Evolutionary conservation across 2,113 vertebrate species (phyloP).

Genomic region (Pardalotus punctatus): DNA sequence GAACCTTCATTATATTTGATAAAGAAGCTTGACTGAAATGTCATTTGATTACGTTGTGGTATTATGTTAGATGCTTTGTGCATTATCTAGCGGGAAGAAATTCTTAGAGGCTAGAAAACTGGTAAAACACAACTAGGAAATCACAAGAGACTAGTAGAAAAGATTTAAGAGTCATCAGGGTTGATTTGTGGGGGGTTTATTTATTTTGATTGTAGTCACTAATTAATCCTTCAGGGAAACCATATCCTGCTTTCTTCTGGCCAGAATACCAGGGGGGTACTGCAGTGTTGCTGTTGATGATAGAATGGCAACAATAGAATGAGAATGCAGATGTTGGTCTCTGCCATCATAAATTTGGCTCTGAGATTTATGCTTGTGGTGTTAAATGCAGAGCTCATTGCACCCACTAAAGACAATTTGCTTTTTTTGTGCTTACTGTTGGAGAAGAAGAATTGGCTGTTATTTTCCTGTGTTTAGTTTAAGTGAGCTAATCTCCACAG

Average conservation of each 20-base stretch:
- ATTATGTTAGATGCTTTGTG: background rate
- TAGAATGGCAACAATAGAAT: background rate
- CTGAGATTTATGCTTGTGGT: background rate
- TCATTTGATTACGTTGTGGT: background rate
- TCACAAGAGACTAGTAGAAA: background rate
- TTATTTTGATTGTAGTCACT: background rate
- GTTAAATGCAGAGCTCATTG: background rate
- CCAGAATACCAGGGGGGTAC: background rate
- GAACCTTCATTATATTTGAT: background rate
- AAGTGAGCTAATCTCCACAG: background rate
- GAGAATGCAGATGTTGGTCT: background rate
- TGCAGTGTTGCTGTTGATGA: background rate
- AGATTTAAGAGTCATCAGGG: background rate
- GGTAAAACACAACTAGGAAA: background rate
- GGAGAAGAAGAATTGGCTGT: background rate
- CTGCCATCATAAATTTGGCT: background rate
- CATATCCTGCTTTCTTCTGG: background rate
- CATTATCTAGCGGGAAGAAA: background rate
- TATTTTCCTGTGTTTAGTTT: slow-evolving; percentile 4
- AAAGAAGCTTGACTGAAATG: background rate
- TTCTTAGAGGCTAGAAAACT: background rate
- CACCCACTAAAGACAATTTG: background rate
- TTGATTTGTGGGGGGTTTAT: background rate
- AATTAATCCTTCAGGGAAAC: background rate
- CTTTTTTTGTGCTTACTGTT: background rate